Evolutionary conservation across 2,888 invertebrate species (phyloP), one percentile per base, ranked within the genome.

Genomic region (Hyposoter dolosus): DNA sequence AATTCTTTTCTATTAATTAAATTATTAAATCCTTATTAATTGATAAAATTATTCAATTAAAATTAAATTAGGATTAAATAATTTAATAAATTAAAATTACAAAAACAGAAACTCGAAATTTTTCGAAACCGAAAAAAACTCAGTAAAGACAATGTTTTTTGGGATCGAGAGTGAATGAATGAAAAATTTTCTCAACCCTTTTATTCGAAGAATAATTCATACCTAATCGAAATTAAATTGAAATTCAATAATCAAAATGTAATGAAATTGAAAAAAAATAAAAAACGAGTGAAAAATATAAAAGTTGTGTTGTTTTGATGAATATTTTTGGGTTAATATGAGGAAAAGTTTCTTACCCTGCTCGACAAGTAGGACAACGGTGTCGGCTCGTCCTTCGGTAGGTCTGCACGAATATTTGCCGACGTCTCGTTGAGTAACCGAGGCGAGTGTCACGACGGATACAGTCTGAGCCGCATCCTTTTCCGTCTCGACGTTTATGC

Each of bases 381-480:
- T 95, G 83, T 96, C 95, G 43, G 95, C 95, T 76, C 95, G 94
- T 43, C 95, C 95, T 40, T 96, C 95, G 89, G 95, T 95, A 72
- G 96, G 95, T 78, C 95, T 95, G 91, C 97, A 97, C 83, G 96
- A 96, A 94, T 97, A 97, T 93, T 95, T 94, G 28, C 96, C 95
- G 79, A 95, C 94, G 92, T 95, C 96, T 90, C 93, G 91, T 86
- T 94, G 90, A 88, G 95, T 95, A 91, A 96, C 95, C 91, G 95
- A 93, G 90, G 96, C 94, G 92, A 97, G 95, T 91, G 96, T 95
- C 88, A 96, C 94, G 91, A 95, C 95, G 93, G 96, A 96, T 87
- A 95, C 94, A 77, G 96, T 95, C 89, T 95, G 95, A 76, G 95
- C 95, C 89, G 95, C 95, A 90, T 96, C 95, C 87, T 95, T 95